Conservation (phyloP, 2,888 invertebrate species). For the Sturmia bella region DNA sequence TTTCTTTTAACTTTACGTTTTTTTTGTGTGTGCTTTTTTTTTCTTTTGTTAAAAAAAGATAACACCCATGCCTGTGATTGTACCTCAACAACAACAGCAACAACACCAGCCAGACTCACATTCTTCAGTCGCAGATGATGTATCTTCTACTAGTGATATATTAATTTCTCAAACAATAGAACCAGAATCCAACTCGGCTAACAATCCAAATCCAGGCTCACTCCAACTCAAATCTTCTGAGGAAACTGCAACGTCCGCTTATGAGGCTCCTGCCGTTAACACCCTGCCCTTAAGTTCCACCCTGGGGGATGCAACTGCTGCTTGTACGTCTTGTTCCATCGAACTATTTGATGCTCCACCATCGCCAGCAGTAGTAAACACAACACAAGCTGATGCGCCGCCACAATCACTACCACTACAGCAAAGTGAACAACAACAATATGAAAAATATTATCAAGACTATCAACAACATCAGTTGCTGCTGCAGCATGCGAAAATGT, state of each 20-base stretch:
- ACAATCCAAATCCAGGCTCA: constrained; percentile 41
- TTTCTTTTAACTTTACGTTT: constrained; percentile 9
- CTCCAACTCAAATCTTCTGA: not conserved
- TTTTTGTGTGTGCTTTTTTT: constrained; percentile 25
- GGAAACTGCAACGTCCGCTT: constrained; percentile 37
- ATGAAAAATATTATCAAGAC: constrained; percentile 68
- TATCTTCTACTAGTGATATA: constrained; percentile 35
- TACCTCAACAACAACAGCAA: constrained; percentile 73
- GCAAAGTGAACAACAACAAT: constrained; percentile 67
- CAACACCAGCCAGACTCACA: not conserved
- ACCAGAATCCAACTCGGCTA: constrained; percentile 29
- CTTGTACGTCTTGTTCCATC: constrained; percentile 76
- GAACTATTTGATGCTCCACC: constrained; percentile 78
- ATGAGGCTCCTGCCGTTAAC: constrained; percentile 63
- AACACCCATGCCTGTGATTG: constrained; percentile 74
- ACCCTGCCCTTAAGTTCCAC: constrained; percentile 46
- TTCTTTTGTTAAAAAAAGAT: constrained; percentile 68
- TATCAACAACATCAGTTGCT: constrained; percentile 64
- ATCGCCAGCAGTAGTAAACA: constrained; percentile 1
- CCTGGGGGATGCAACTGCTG: constrained; percentile 7
- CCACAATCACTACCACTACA: constrained; percentile 19
- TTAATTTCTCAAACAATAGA: constrained; percentile 46
- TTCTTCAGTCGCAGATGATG: constrained; percentile 9
- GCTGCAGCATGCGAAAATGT: constrained; percentile 47
- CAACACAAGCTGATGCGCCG: constrained; percentile 51